Conservation (phyloP, 2,113 vertebrate species). For the Damaliscus lunatus region DNA sequence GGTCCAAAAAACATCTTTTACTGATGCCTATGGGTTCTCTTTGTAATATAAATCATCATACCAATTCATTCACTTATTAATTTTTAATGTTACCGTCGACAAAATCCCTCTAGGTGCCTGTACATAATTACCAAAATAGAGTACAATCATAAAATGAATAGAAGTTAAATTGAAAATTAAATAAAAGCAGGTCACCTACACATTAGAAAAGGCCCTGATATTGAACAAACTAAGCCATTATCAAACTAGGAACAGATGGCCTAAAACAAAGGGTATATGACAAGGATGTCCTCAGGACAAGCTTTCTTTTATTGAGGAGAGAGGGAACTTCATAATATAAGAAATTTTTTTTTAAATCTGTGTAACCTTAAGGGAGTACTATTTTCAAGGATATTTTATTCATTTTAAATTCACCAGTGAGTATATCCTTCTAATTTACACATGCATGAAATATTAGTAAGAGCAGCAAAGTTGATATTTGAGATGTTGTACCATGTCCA, state of each 20-base stretch:
- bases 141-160: conserved; percentile 67
- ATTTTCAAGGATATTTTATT: conserved; percentile 37
- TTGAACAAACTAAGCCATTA: conserved; percentile 54
- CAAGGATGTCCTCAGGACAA: conserved; percentile 52
- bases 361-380: neutral
- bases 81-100: conserved; percentile 58
- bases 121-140: conserved; percentile 66
- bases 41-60: conserved; percentile 58
- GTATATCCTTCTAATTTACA: neutral
- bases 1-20: conserved; percentile 1
- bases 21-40: conserved; percentile 23
- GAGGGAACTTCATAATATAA: neutral
- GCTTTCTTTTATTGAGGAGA: conserved; percentile 43
- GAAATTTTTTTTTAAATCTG: neutral
- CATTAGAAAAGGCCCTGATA: conserved; percentile 48
- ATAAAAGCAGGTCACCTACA: conserved; percentile 67
- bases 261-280: conserved; percentile 44
- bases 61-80: conserved; percentile 62
- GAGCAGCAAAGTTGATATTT: neutral
- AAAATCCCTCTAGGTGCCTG: conserved; percentile 56
- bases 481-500: neutral
- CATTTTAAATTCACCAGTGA: conserved; percentile 28
- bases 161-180: conserved; percentile 66
- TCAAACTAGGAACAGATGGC: conserved; percentile 60
- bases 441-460: neutral